Percentiles rank a stretch among this genome's conserved stretches.
Conservation (phyloP, 2,888 invertebrate genomes). For the Venusia cambrica region DNA sequence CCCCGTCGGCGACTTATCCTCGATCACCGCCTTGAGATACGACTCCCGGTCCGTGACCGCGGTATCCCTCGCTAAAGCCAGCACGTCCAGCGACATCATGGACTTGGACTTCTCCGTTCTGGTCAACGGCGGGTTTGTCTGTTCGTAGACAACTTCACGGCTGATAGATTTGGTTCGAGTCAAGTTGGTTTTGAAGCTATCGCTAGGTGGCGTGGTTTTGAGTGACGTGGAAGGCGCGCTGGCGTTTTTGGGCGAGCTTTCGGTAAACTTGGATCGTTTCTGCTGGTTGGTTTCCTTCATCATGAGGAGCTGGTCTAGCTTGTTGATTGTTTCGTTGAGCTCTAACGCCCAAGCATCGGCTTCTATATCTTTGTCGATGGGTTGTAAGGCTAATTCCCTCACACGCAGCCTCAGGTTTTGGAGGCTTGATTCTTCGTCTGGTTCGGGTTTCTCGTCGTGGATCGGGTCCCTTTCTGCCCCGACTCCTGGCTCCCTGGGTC, state of each 20-base stretch:
- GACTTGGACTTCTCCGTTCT: conserved; percentile 68
- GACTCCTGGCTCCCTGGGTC: conserved; percentile 86
- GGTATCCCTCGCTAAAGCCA: conserved; percentile 66
- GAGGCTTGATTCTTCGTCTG: conserved; percentile 77
- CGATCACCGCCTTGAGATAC: conserved; percentile 71
- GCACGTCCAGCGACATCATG: conserved; percentile 74
- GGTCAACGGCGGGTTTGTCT: conserved; percentile 53
- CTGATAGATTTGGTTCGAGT: conserved; percentile 60
- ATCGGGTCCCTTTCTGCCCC: conserved; percentile 84
- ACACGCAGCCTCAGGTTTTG: conserved; percentile 86
- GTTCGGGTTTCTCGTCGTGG: conserved; percentile 60
- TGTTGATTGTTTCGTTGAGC: conserved; percentile 88
- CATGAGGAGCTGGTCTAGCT: conserved; percentile 86
- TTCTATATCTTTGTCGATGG: conserved; percentile 86
- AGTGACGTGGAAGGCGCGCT: conserved; percentile 67
- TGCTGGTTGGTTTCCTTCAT: conserved; percentile 83
- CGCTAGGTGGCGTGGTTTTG: conserved; percentile 51
- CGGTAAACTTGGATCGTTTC: conserved; percentile 72
- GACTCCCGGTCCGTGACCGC: conserved; percentile 68
- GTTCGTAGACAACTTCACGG: conserved; percentile 61
- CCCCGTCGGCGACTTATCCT: conserved; percentile 70
- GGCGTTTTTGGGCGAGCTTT: conserved; percentile 55
- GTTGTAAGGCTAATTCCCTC: conserved; percentile 86
- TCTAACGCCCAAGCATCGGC: conserved; percentile 89
- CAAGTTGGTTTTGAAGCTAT: conserved; percentile 54